These are phyloP conservation scores for Cynopterus brachyotis DNA, from an alignment of 2,113 vertebrate genomes.

Conservation along the genomic window DNA sequence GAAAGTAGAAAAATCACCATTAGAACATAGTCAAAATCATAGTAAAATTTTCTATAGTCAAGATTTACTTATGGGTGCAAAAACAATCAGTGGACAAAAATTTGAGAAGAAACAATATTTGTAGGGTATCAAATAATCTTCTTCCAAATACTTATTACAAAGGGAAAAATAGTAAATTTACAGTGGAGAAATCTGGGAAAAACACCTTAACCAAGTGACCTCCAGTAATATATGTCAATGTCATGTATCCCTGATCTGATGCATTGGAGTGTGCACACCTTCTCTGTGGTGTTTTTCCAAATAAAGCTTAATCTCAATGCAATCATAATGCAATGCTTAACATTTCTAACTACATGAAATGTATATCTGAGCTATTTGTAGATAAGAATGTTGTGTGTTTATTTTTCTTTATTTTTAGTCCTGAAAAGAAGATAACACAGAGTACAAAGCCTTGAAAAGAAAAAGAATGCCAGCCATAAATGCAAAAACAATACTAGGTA, in stretches of 20 bases:
- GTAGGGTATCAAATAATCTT: neutral
- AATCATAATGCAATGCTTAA: neutral
- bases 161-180: neutral
- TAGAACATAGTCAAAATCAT: neutral
- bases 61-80: neutral
- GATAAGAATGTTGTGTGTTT: neutral
- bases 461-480: neutral
- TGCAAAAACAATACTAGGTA: neutral
- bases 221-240: neutral
- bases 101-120: neutral
- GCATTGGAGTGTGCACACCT: neutral
- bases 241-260: neutral
- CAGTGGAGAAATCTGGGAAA: neutral
- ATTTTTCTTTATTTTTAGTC: neutral
- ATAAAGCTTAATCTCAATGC: neutral
- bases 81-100: neutral
- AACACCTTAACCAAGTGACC: neutral
- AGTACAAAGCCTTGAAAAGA: neutral
- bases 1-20: neutral
- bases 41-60: neutral
- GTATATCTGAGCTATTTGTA: neutral
- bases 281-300: neutral
- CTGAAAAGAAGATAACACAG: neutral
- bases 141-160: constrained; percentile 15
- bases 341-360: neutral